Percentiles rank a stretch among this genome's conserved stretches.
Evolutionary conservation across 2,113 vertebrate species (phyloP).

Genomic region (Callospermophilus lateralis): DNA sequence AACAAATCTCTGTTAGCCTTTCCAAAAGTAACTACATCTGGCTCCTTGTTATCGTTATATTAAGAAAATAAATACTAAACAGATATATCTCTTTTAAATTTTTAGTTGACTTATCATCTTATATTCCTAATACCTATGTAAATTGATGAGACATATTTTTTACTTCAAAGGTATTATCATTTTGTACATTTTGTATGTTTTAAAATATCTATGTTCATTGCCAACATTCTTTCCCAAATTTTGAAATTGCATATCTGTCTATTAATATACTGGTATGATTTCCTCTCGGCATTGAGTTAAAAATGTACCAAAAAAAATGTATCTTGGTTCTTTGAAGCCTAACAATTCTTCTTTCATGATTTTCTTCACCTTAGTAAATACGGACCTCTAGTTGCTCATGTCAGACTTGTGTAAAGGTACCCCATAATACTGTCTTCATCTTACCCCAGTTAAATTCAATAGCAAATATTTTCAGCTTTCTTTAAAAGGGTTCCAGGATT

Average conservation of each 20-base stretch:
- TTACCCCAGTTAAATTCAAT: not conserved
- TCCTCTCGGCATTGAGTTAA: not conserved
- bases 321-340: not conserved
- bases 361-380: not conserved
- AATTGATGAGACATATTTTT: not conserved
- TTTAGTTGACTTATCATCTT: not conserved
- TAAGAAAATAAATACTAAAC: not conserved
- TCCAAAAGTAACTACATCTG: not conserved
- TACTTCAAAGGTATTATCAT: not conserved
- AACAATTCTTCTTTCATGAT: no score
- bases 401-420: not conserved
- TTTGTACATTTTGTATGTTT: not conserved
- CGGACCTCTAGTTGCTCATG: no score
- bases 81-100: not conserved
- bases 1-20: not conserved
- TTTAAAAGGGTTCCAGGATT: not conserved
- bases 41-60: not conserved
- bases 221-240: not conserved
- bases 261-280: not conserved
- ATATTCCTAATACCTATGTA: not conserved
- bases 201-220: not conserved
- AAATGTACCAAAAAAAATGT: not conserved
- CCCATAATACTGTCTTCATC: no score
- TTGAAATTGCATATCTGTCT: not conserved
- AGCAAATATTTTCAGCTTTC: not conserved